Evolutionary conservation across 2,797 vertebrate genomes (phyloP).

Genomic region (Parotocinclus haroldoi): DNA sequence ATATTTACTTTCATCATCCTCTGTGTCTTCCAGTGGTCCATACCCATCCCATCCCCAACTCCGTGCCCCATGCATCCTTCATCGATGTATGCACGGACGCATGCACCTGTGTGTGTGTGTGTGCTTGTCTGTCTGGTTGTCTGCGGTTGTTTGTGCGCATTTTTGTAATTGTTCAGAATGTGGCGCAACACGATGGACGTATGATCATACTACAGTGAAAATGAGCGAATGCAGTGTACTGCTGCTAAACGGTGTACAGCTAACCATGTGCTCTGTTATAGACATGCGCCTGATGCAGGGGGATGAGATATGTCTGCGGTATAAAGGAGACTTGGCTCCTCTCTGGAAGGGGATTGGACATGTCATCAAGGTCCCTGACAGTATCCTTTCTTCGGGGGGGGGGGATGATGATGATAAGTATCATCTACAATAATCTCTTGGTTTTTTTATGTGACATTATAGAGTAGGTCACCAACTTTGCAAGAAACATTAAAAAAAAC

Average conservation of each 20-base stretch:
- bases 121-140: neutral
- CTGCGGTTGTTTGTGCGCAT: conserved; percentile 9
- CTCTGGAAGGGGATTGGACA: conserved; percentile 98
- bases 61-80: conserved; percentile 55
- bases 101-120: conserved; percentile 10
- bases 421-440: too few relatives aligned
- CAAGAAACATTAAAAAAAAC: too few relatives aligned
- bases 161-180: conserved; percentile 18
- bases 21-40: conserved; percentile 62
- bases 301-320: conserved; percentile 95
- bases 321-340: conserved; percentile 91
- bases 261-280: conserved; percentile 47
- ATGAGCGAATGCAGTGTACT: too few relatives aligned
- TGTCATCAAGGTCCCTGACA: conserved; percentile 98
- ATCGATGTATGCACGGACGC: conserved; percentile 56
- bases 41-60: conserved; percentile 52
- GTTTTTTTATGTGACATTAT: too few relatives aligned
- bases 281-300: conserved; percentile 96
- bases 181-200: conserved; percentile 25
- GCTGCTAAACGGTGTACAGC: too few relatives aligned
- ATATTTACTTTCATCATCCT: conserved; percentile 58
- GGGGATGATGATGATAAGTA: too few relatives aligned
- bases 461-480: too few relatives aligned
- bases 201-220: too few relatives aligned
- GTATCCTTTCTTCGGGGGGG: conserved; percentile 98